Percentiles rank a stretch among this genome's conserved stretches.
These are phyloP conservation scores for Taenaris catops DNA, from an alignment of 2,888 invertebrate genomes.

Conservation along the genomic window DNA sequence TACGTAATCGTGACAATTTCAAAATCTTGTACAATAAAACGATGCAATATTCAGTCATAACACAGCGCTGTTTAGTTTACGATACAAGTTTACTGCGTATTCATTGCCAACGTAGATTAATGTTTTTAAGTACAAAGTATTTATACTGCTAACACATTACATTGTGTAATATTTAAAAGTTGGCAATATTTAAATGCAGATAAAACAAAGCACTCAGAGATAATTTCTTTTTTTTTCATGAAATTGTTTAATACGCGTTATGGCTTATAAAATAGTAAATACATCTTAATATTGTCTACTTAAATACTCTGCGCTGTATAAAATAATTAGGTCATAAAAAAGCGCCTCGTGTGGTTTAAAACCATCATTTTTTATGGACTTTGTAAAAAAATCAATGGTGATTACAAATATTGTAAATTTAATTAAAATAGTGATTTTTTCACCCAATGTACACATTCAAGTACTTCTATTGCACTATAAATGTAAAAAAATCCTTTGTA, in stretches of 20 bases:
- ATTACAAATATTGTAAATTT: conserved; percentile 45
- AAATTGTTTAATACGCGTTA: conserved; percentile 1
- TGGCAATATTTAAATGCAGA: conserved; percentile 4
- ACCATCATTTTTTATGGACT: conserved; percentile 15
- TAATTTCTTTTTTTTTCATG: not conserved
- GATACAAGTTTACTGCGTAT: conserved; percentile 27
- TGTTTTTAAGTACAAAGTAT: conserved; percentile 36
- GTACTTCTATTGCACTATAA: conserved; percentile 60
- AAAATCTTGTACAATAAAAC: too few relatives aligned
- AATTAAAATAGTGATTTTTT: conserved; percentile 54
- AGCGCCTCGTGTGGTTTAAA: conserved; percentile 14
- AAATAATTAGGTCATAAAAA: conserved; percentile 10
- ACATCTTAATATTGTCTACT: conserved; percentile 7
- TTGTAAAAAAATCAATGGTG: conserved; percentile 14
- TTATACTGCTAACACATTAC: conserved; percentile 25
- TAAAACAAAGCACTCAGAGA: not conserved
- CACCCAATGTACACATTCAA: conserved; percentile 64
- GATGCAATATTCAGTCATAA: conserved; percentile 22
- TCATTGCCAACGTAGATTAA: conserved; percentile 24
- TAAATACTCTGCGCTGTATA: conserved; percentile 13
- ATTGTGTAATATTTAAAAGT: conserved; percentile 4
- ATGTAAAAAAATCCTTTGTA: conserved; percentile 50
- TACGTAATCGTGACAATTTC: too few relatives aligned
- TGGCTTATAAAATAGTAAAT: not conserved
- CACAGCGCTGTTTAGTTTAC: conserved; percentile 21